phyloP scores from a whole-genome alignment of 2,113 vertebrate genomes.

The Ginglymostoma cirratum region DNA sequence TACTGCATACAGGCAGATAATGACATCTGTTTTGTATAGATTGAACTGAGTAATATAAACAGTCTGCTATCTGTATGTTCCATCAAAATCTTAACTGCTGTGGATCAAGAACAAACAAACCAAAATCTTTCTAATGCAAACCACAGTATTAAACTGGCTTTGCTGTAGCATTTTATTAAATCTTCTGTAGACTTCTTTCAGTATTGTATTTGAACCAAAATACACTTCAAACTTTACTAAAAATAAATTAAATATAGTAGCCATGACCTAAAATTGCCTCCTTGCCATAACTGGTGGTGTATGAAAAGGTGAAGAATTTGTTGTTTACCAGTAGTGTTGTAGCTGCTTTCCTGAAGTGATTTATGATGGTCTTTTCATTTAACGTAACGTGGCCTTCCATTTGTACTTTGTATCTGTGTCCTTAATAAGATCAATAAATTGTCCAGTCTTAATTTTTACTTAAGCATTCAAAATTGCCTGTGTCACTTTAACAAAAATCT shows the following conservation, averaged over 20 bases:
- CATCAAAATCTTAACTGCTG: constrained; percentile 31
- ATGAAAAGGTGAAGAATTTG: constrained; percentile 55
- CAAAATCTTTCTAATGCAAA: constrained; percentile 31
- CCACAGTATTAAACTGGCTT: constrained; percentile 27
- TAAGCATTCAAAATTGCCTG: constrained; percentile 41
- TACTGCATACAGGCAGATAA: constrained; percentile 75
- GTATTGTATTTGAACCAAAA: constrained; percentile 59
- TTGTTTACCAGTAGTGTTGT: constrained; percentile 53
- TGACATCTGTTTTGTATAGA: constrained; percentile 79
- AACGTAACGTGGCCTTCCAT: constrained; percentile 87
- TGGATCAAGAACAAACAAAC: constrained; percentile 21
- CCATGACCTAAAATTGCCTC: constrained; percentile 63
- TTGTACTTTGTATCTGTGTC: constrained; percentile 96
- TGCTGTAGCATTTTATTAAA: constrained; percentile 27
- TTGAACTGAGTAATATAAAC: constrained; percentile 62
- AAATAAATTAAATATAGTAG: constrained; percentile 51
- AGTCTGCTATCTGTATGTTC: constrained; percentile 54
- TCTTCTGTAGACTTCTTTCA: constrained; percentile 30
- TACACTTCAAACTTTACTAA: constrained; percentile 60
- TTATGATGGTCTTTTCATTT: constrained; percentile 65
- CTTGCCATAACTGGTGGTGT: constrained; percentile 50
- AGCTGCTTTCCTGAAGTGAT: constrained; percentile 69
- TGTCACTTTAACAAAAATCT: not conserved
- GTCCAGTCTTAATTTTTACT: constrained; percentile 89
- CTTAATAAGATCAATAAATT: constrained; percentile 98